Conservation (phyloP, 1,140 invertebrate species). For the Zaprionus capensis region DNA sequence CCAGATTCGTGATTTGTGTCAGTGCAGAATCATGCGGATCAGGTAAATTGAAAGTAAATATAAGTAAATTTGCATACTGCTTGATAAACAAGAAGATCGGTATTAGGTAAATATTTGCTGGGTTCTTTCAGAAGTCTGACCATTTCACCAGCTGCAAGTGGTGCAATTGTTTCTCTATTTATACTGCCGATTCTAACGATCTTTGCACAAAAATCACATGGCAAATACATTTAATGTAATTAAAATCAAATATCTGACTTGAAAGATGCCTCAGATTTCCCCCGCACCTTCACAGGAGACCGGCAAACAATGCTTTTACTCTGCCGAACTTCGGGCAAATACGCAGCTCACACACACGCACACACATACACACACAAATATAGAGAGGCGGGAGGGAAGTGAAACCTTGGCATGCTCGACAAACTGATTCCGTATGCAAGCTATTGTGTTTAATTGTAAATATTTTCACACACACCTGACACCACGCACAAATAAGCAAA, state of each 20-base stretch:
- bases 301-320: constrained; percentile 4
- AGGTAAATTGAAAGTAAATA: neutral
- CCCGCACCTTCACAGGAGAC: constrained; percentile 7
- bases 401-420: constrained; percentile 3
- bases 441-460: constrained; percentile 79
- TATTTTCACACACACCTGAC: constrained; percentile 78
- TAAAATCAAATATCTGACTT: constrained; percentile 71
- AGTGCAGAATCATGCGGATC: neutral
- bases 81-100: neutral
- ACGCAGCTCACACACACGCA: constrained; percentile 13
- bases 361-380: neutral
- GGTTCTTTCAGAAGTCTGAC: neutral
- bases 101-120: neutral
- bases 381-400: neutral
- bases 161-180: constrained; percentile 1
- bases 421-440: constrained; percentile 48
- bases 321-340: constrained; percentile 23
- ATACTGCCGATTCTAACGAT: constrained; percentile 7
- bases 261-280: constrained; percentile 26
- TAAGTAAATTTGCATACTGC: neutral
- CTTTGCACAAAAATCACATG: constrained; percentile 38
- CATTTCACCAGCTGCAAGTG: neutral
- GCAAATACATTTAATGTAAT: constrained; percentile 59
- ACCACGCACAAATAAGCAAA: constrained; percentile 41
- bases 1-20: neutral